Percentiles rank a stretch among this genome's conserved stretches.
Conservation (phyloP, 2,888 invertebrate species). For the Lamellibrachia satsuma region DNA sequence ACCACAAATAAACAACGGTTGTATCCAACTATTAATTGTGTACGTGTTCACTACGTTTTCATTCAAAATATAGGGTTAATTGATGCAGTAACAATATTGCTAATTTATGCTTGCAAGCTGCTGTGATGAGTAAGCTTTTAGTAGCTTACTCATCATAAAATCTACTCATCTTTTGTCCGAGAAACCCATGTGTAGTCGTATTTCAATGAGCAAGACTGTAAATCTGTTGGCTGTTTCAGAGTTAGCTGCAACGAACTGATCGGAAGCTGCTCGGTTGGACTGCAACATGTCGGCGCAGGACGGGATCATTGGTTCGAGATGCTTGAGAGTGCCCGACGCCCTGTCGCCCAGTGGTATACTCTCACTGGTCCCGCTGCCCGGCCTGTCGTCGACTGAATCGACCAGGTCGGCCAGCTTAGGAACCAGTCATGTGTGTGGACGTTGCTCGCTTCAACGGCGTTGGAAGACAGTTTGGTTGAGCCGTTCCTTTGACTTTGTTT, state of each 20-base stretch:
- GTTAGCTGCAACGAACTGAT: slow-evolving; percentile 87
- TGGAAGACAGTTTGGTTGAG: neutral
- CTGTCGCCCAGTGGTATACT: slow-evolving; percentile 86
- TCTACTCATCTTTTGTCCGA: too few relatives aligned
- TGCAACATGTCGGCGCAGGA: slow-evolving; percentile 76
- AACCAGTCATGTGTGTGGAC: neutral
- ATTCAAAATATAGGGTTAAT: too few relatives aligned
- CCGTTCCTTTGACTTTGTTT: neutral
- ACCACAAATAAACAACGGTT: too few relatives aligned
- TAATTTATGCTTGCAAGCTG: too few relatives aligned
- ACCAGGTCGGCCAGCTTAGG: neutral
- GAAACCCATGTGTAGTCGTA: too few relatives aligned
- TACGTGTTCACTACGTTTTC: too few relatives aligned
- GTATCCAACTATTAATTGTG: too few relatives aligned
- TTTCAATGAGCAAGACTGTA: too few relatives aligned
- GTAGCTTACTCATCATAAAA: too few relatives aligned
- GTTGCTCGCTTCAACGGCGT: neutral
- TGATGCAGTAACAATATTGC: too few relatives aligned
- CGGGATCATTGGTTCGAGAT: slow-evolving; percentile 87
- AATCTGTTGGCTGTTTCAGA: slow-evolving; percentile 67
- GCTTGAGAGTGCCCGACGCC: slow-evolving; percentile 83
- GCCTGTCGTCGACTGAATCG: slow-evolving; percentile 13
- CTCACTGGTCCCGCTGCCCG: slow-evolving; percentile 70
- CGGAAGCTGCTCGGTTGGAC: slow-evolving; percentile 83
- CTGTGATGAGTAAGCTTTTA: too few relatives aligned